phyloP scores from a whole-genome alignment of 2,797 vertebrate genomes.

The Cynodonichthys magdalenae region DNA sequence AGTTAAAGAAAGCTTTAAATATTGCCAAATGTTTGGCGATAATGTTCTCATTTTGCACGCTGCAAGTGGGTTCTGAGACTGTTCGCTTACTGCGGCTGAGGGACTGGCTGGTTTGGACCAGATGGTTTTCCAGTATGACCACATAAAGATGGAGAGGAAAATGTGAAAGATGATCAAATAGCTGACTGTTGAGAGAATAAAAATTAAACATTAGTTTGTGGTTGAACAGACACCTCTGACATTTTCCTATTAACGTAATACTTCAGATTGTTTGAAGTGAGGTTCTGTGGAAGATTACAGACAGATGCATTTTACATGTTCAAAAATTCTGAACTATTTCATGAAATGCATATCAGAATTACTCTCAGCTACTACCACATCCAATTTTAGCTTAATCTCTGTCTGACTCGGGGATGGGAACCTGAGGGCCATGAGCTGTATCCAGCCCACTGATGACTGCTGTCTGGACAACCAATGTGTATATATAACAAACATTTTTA shows the following conservation, averaged over 20 bases:
- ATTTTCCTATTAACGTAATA: not conserved
- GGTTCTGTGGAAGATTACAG: too few species aligned
- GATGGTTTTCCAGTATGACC: slow-evolving; percentile 99
- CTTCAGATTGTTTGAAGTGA: too few species aligned
- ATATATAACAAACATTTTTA: too few species aligned
- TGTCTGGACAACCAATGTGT: too few species aligned
- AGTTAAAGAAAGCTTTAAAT: not conserved
- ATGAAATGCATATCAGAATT: not conserved
- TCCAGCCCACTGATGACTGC: too few species aligned
- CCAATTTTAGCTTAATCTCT: too few species aligned
- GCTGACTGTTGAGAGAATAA: slow-evolving; percentile 83
- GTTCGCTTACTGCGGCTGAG: slow-evolving; percentile 86
- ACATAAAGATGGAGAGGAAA: slow-evolving; percentile 92
- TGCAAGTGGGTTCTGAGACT: not conserved
- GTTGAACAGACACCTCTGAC: not conserved
- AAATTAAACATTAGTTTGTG: not conserved
- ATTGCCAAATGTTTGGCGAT: not conserved
- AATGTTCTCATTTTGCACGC: too few species aligned
- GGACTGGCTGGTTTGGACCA: slow-evolving; percentile 88
- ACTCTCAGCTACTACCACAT: too few species aligned
- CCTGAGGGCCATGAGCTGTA: too few species aligned
- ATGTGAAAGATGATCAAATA: slow-evolving; percentile 96
- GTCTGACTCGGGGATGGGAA: too few species aligned
- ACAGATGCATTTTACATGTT: too few species aligned
- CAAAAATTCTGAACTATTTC: not conserved